These are phyloP conservation scores for Heterohyrax brucei DNA, from an alignment of 2,797 vertebrate species.

Conservation along the genomic window DNA sequence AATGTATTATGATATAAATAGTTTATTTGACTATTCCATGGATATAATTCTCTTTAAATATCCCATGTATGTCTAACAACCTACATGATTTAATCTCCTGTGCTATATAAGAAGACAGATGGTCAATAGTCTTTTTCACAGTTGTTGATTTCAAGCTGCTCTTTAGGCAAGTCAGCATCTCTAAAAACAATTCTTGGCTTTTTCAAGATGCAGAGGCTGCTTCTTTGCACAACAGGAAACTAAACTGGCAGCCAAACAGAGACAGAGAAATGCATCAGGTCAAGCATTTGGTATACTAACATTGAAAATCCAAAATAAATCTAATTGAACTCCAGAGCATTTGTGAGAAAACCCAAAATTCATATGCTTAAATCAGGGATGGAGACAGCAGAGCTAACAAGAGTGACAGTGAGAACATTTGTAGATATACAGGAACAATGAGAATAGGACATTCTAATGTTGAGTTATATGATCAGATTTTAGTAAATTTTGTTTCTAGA, in stretches of 20 bases:
- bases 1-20: background rate
- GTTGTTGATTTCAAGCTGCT: constrained; percentile 1
- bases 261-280: background rate
- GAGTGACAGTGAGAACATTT: background rate
- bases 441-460: background rate
- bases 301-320: constrained; percentile 24
- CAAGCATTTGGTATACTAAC: background rate
- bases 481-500: background rate
- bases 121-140: background rate
- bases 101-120: background rate
- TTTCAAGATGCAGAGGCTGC: background rate
- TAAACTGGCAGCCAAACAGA: background rate
- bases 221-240: background rate
- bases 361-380: background rate
- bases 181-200: background rate
- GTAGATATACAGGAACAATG: background rate
- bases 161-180: background rate
- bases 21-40: background rate
- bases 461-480: background rate
- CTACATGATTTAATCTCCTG: constrained; percentile 1
- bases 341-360: background rate
- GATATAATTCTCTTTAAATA: constrained; percentile 27
- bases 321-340: background rate
- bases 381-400: background rate
- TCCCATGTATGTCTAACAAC: background rate